Evolutionary conservation across 1,140 invertebrate species (phyloP).

Genomic region (Drosophila willistoni): DNA sequence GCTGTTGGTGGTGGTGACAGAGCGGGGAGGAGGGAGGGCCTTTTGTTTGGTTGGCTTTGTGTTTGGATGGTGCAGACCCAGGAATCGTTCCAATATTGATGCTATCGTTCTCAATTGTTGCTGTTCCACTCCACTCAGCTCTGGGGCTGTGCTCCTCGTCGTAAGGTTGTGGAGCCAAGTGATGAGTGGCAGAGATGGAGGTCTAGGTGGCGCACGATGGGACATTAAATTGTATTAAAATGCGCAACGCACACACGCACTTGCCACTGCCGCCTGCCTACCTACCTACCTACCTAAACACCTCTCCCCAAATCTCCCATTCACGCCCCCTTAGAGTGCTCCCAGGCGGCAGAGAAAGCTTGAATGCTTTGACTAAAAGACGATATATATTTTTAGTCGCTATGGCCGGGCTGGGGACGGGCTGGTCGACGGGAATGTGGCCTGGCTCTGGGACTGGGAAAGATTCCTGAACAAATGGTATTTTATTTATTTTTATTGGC

Average conservation of each 20-base stretch:
- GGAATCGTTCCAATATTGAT: constrained; percentile 53
- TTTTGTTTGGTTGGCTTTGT: constrained; percentile 30
- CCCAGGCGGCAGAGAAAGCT: constrained; percentile 49
- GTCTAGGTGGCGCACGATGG: constrained; percentile 67
- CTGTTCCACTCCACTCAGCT: constrained; percentile 16
- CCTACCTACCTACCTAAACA: constrained; percentile 9
- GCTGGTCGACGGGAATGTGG: too few species aligned
- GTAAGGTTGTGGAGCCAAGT: neutral
- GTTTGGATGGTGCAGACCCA: constrained; percentile 23
- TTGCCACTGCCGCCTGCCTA: neutral
- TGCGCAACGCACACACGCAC: constrained; percentile 69
- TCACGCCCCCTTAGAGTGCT: constrained; percentile 52
- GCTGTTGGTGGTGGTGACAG: neutral
- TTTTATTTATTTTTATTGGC: constrained; percentile 81
- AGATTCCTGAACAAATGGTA: constrained; percentile 63
- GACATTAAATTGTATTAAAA: constrained; percentile 81
- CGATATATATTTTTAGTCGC: constrained; percentile 72
- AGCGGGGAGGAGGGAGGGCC: neutral
- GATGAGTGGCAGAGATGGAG: constrained; percentile 25
- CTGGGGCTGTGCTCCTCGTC: too few species aligned
- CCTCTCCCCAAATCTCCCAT: constrained; percentile 2
- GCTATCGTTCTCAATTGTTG: constrained; percentile 72
- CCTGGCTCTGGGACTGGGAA: constrained; percentile 3
- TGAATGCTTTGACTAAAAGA: constrained; percentile 61
- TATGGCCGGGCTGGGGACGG: constrained; percentile 40